Conservation (phyloP, 2,113 vertebrate genomes). For the Procavia capensis region DNA sequence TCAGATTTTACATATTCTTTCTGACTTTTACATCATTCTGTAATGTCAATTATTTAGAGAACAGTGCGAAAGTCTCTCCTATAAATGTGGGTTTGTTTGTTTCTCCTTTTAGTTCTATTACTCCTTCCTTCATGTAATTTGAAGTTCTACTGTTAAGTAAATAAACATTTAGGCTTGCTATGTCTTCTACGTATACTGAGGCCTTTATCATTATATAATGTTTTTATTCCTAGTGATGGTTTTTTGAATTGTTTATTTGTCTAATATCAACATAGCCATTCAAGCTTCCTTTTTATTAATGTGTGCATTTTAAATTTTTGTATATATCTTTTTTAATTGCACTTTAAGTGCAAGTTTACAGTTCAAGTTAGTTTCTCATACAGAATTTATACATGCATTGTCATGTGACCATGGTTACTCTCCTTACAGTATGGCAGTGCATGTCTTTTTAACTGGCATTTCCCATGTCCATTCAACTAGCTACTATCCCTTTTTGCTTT, state of each 20-base stretch:
- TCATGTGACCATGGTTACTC: too few species aligned
- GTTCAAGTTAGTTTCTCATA: too few species aligned
- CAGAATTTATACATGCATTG: too few species aligned
- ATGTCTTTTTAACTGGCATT: too few species aligned
- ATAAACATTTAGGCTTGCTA: not conserved
- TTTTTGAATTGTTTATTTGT: not conserved
- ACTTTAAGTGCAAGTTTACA: too few species aligned
- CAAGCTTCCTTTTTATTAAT: not conserved
- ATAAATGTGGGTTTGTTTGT: not conserved
- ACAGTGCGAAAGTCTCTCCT: not conserved
- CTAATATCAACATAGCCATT: not conserved
- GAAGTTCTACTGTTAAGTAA: not conserved
- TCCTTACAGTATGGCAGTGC: too few species aligned
- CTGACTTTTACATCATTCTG: not conserved
- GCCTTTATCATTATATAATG: not conserved
- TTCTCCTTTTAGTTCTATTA: not conserved
- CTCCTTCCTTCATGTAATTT: not conserved
- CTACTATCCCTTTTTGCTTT: too few species aligned
- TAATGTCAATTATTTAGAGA: not conserved
- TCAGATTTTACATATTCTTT: not conserved
- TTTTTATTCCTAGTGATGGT: not conserved
- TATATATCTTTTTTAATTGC: too few species aligned
- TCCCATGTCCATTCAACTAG: too few species aligned
- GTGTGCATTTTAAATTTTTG: not conserved
- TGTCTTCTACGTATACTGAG: not conserved